Base-by-base conservation (phyloP, 2,113 vertebrate genomes). In the Okapia johnstoni region DNA sequence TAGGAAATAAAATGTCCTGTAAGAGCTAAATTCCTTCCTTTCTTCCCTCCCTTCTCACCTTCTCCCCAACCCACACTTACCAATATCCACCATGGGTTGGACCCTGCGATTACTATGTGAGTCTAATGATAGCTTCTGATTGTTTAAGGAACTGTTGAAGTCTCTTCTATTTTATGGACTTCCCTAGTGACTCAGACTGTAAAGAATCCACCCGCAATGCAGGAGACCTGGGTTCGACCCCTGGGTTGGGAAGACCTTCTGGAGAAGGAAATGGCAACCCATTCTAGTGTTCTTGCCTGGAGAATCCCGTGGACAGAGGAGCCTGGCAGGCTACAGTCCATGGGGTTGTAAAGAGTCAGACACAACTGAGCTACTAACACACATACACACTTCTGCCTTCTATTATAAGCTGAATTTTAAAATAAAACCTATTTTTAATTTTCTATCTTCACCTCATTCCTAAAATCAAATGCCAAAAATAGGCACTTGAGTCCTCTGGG, bases 401-500 rank as follows among this genome's bases (percentile, higher is more conserved):
- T 46, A 40, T 40, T 55, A 46, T 36, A 50, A 76, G 58, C 54
- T 86, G 36, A 79, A 61, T 33, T 80, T 80, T 73, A 87, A 90
- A 91, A 84, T 58, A 23, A 28, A 57, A 28, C 28, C 81, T 70
- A n/a, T 36, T 93, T 77, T 83, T 46, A 46, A 43, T 50, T 57
- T 90, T 70, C 79, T 70, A 2, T 77, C n/a, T 60, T 73, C 33
- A 43, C 3, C 17, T 85, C 3, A 17, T 61, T 95, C 55, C 43
- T 52, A 30, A 94, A 48, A 50, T 52, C 54, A 60, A 52, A 46
- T 46, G 26, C 58, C 48, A 9, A 54, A 76, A 26, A 90, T 4
- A 43, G 43, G 14, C 2, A 33, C 4, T 0, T 3, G 16, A 30
- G 70, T 50, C 2, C 23, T 16, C 58, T 21, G 3, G 21, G 79